A percentile compares a stretch with the other conserved stretches of the same genome.
Evolutionary conservation across 37 sponge, comb jelly and placozoan genomes (phyloP).

Genomic region (Lycopodina hypogea): DNA sequence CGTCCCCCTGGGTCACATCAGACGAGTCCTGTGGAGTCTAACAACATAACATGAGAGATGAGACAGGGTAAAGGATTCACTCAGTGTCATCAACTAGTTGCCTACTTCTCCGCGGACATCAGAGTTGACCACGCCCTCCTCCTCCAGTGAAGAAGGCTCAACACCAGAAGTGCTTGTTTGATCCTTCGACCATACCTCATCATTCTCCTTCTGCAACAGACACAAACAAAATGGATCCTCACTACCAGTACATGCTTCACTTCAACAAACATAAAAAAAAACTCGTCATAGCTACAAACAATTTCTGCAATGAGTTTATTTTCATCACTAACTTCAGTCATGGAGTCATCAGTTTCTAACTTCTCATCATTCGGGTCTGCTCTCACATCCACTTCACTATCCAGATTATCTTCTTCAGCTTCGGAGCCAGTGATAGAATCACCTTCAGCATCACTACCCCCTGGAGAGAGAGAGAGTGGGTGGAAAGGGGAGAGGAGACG

Average conservation of each 20-base stretch:
- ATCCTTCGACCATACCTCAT: not conserved
- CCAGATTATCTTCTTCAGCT: not conserved
- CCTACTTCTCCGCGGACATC: not conserved
- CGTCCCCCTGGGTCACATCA: too few species aligned
- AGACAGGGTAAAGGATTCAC: too few species aligned
- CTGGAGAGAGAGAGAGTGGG: not conserved
- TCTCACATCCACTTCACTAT: not conserved
- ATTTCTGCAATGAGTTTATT: too few species aligned
- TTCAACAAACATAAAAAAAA: too few species aligned
- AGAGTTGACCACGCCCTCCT: not conserved
- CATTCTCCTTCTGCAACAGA: not conserved
- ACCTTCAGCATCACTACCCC: not conserved
- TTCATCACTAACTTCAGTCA: too few species aligned
- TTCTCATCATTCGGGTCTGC: not conserved
- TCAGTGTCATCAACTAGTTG: too few species aligned
- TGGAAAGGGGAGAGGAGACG: not conserved
- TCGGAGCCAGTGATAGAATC: not conserved
- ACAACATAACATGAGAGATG: too few species aligned
- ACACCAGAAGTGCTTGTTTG: not conserved
- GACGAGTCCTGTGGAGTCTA: too few species aligned
- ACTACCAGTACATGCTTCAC: not conserved
- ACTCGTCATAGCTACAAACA: too few species aligned
- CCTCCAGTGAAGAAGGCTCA: not conserved
- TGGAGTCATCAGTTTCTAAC: too few species aligned
- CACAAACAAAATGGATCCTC: too few species aligned